Percentiles rank a stretch among this genome's conserved stretches.
Conservation (phyloP, 53 echinoderm and acorn worm species). For the Astropecten irregularis region DNA sequence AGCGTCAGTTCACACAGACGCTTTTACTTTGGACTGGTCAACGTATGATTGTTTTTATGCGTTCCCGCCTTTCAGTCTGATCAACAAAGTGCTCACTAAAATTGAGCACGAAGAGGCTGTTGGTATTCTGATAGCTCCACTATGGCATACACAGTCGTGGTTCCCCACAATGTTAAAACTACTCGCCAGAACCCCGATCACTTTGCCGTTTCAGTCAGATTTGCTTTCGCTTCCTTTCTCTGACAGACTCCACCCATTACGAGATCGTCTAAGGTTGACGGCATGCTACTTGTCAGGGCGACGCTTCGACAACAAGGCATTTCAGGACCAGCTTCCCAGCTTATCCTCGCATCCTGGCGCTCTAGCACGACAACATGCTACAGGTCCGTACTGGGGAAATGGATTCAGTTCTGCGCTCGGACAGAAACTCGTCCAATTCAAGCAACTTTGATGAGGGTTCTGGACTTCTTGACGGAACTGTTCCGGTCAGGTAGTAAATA, state of each 20-base stretch:
- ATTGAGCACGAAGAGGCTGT: not conserved
- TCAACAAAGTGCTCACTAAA: not conserved
- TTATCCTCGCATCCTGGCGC: not conserved
- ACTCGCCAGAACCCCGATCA: not conserved
- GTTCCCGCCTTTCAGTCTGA: slow-evolving; percentile 6
- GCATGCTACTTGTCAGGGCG: too few species aligned
- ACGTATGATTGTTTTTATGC: too few species aligned
- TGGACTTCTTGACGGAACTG: too few species aligned
- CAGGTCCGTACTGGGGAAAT: not conserved
- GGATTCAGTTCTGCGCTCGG: not conserved
- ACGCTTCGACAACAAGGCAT: not conserved
- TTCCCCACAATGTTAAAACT: not conserved
- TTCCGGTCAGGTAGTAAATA: too few species aligned
- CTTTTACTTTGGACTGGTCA: slow-evolving; percentile 4
- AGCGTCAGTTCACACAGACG: not conserved
- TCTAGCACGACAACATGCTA: not conserved
- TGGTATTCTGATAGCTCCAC: slow-evolving; percentile 4
- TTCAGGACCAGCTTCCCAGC: not conserved
- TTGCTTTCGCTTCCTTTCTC: not conserved
- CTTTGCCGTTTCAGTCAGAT: not conserved
- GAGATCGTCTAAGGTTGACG: too few species aligned
- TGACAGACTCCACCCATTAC: too few species aligned
- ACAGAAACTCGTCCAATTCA: not conserved
- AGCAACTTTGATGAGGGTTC: not conserved
- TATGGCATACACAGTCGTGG: not conserved